A percentile compares a stretch with the other conserved stretches of the same genome.
Evolutionary conservation across 2,888 invertebrate species (phyloP).

Genomic region (Nymphalis urticae): DNA sequence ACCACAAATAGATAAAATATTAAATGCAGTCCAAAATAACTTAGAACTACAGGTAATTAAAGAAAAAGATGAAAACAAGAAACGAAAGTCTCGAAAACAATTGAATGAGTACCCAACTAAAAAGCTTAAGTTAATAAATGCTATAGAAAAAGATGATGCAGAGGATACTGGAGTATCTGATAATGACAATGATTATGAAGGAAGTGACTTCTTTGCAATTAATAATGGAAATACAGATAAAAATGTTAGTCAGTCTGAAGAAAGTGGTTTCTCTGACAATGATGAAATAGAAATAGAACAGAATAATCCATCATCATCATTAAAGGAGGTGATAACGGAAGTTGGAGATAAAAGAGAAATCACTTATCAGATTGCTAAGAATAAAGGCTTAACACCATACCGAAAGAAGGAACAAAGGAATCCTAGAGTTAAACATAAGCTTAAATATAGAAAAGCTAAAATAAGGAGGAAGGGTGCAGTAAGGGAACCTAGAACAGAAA

Average conservation of each 20-base stretch:
- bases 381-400: conserved; percentile 95
- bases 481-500: conserved; percentile 90
- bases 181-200: conserved; percentile 64
- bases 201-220: conserved; percentile 59
- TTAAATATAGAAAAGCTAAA: conserved; percentile 95
- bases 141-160: conserved; percentile 67
- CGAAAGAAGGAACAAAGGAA: conserved; percentile 96
- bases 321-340: conserved; percentile 53
- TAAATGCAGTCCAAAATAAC: conserved; percentile 78
- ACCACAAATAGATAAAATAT: conserved; percentile 84
- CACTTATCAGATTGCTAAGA: conserved; percentile 96
- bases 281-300: conserved; percentile 60
- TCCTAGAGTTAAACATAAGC: conserved; percentile 96
- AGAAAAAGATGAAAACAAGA: conserved; percentile 49
- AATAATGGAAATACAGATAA: conserved; percentile 27
- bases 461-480: conserved; percentile 97
- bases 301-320: conserved; percentile 62
- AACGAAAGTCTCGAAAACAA: conserved; percentile 58
- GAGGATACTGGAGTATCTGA: conserved; percentile 73
- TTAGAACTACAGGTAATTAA: conserved; percentile 58
- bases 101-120: conserved; percentile 55
- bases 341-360: conserved; percentile 88
- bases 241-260: conserved; percentile 65
- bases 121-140: conserved; percentile 69
- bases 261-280: conserved; percentile 74